Evolutionary conservation across 2,113 vertebrate genomes (phyloP).

Genomic region (Andinoacara biseriatus): DNA sequence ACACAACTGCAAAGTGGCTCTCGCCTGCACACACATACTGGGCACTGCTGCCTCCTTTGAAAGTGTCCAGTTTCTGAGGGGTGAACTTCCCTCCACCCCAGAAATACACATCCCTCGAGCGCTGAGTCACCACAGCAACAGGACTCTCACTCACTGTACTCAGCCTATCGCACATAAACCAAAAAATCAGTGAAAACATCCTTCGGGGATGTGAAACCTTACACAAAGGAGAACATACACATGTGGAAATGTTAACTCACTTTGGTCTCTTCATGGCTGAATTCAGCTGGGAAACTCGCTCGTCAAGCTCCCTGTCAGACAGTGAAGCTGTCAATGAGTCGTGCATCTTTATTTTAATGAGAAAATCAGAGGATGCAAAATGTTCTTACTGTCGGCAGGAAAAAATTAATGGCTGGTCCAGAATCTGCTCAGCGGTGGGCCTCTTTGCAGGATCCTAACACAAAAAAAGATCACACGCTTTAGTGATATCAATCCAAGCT

Average conservation of each 20-base stretch:
- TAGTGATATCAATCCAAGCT: not conserved
- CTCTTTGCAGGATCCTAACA: slow-evolving; percentile 93
- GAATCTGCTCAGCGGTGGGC: slow-evolving; percentile 90
- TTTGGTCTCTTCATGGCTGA: slow-evolving; percentile 93
- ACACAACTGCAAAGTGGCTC: slow-evolving; percentile 97
- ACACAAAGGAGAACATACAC: not conserved
- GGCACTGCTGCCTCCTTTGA: slow-evolving; percentile 94
- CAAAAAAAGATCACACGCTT: slow-evolving; percentile 48
- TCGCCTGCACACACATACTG: slow-evolving; percentile 97
- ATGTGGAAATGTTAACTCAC: slow-evolving; percentile 74
- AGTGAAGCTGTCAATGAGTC: not conserved
- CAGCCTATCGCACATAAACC: slow-evolving; percentile 78
- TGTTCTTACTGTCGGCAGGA: slow-evolving; percentile 85
- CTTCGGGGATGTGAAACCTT: accelerated
- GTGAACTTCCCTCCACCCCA: slow-evolving; percentile 98
- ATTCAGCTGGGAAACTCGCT: slow-evolving; percentile 91
- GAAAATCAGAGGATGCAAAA: not conserved
- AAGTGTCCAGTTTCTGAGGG: slow-evolving; percentile 94
- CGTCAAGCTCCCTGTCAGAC: slow-evolving; percentile 88
- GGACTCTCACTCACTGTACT: slow-evolving; percentile 88
- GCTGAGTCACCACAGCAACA: slow-evolving; percentile 95
- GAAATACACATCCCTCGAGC: slow-evolving; percentile 95
- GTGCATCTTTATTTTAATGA: not conserved
- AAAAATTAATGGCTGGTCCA: slow-evolving; percentile 87
- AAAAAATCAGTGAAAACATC: not conserved